phyloP scores from a whole-genome alignment of 2,888 invertebrate species.

The Melanostoma scalare region DNA sequence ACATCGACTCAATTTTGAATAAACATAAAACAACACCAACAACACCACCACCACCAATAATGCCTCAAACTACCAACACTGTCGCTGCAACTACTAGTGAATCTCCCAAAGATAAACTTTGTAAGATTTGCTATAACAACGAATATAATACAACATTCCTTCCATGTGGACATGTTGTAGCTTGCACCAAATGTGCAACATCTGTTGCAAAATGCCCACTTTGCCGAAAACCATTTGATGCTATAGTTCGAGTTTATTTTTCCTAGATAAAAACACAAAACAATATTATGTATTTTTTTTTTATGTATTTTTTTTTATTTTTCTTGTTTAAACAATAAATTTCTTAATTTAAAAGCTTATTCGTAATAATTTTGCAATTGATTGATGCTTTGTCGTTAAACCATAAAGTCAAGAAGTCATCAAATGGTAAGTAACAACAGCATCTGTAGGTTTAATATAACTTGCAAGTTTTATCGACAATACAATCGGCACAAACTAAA shows the following conservation, averaged over 20 bases:
- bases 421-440: no score
- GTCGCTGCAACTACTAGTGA: slow-evolving; percentile 64
- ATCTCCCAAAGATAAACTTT: slow-evolving; percentile 86
- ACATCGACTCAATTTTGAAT: slow-evolving; percentile 83
- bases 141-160: slow-evolving; percentile 95
- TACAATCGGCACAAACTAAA: no score
- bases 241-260: slow-evolving; percentile 82
- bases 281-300: no score
- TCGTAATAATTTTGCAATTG: no score
- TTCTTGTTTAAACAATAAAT: no score
- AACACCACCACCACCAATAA: neutral
- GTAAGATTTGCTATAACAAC: slow-evolving; percentile 95
- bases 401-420: no score
- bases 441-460: no score
- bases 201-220: slow-evolving; percentile 93
- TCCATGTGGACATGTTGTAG: slow-evolving; percentile 97
- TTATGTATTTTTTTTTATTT: no score
- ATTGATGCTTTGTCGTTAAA: no score
- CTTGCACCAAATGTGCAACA: slow-evolving; percentile 95
- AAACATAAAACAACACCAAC: slow-evolving; percentile 72
- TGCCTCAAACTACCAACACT: slow-evolving; percentile 44
- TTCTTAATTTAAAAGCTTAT: no score
- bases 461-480: no score
- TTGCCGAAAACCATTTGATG: slow-evolving; percentile 90
- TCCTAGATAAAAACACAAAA: slow-evolving; percentile 76